These are phyloP conservation scores for Hephaestus fuliginosus DNA, from an alignment of 2,797 vertebrate species.

Conservation along the genomic window DNA sequence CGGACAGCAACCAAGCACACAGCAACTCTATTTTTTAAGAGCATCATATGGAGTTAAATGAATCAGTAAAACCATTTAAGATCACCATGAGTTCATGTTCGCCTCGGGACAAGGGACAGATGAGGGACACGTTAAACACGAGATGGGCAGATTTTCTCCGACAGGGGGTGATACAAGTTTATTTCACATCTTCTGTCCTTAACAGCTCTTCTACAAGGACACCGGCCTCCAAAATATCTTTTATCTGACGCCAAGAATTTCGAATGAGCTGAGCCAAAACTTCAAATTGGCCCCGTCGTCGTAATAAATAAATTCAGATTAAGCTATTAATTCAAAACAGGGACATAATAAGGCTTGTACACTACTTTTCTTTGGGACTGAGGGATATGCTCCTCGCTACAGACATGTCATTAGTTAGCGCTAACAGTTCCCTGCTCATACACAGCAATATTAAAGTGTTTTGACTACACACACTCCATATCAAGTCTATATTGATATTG, in stretches of 20 bases:
- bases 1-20: slow-evolving; percentile 44
- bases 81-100: slow-evolving; percentile 46
- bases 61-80: slow-evolving; percentile 44
- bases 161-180: slow-evolving; percentile 13
- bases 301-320: background rate
- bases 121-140: slow-evolving; percentile 42
- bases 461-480: background rate
- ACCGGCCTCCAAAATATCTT: background rate
- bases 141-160: slow-evolving; percentile 29
- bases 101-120: slow-evolving; percentile 43
- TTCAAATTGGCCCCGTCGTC: background rate
- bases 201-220: background rate
- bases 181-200: slow-evolving; percentile 3
- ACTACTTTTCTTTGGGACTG: slow-evolving; percentile 11
- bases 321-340: slow-evolving; percentile 6
- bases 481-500: slow-evolving; percentile 6
- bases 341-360: background rate
- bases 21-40: slow-evolving; percentile 18
- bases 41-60: slow-evolving; percentile 33
- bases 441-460: slow-evolving; percentile 2
- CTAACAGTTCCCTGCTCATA: slow-evolving; percentile 6
- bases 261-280: background rate
- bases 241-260: background rate
- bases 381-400: slow-evolving; percentile 3
- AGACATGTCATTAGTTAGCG: background rate